Base-by-base conservation (phyloP, 2,113 vertebrate species). In the Cebus imitator region DNA sequence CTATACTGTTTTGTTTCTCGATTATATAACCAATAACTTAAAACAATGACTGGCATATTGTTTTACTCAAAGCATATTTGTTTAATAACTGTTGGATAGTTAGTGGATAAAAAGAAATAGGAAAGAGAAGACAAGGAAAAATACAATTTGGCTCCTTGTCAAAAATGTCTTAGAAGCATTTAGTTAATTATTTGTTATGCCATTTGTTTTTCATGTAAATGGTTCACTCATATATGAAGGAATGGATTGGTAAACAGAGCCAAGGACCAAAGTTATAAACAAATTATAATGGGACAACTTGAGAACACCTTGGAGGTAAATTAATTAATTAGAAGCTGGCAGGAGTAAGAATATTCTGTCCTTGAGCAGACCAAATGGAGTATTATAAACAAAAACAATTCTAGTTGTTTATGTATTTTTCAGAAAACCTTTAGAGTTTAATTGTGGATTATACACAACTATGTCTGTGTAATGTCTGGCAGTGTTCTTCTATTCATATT, bases 111-210 rank as follows among this genome's bases (percentile, higher is more conserved):
- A 52, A 6, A 82, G 27, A 85, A 58, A 90, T 37, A 90, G 64
- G 66, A 50, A 48, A 93, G 0, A 95, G 25, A 73, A 95, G 85
- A 81, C 10, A 78, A 90, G 43, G 58, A 30, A 94, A 94, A 92
- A 68, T 52, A 76, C 8, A 76, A 3, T 37, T 90, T 81, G 66
- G 6, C 16, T 32, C 18, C 40, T 55, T 90, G 43, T 94, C 18
- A 86, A 87, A 68, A 94, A 58, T 66, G 32, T 66, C 18, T 61
- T 57, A 61, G 7, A 72, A 88, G 43, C 27, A 87, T 83, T 91
- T 84, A 70, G 45, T 66, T 50, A 55, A 58, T 61, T 89, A 94
- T 57, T 96, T 76, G 85, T 52, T 70, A 45, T 55, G 45, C 13
- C 8, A 55, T 92, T 90, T 78, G 76, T 90, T 94, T 90, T 85